phyloP scores from a whole-genome alignment of 1,140 invertebrate species.

The Macrocentrus cingulum region DNA sequence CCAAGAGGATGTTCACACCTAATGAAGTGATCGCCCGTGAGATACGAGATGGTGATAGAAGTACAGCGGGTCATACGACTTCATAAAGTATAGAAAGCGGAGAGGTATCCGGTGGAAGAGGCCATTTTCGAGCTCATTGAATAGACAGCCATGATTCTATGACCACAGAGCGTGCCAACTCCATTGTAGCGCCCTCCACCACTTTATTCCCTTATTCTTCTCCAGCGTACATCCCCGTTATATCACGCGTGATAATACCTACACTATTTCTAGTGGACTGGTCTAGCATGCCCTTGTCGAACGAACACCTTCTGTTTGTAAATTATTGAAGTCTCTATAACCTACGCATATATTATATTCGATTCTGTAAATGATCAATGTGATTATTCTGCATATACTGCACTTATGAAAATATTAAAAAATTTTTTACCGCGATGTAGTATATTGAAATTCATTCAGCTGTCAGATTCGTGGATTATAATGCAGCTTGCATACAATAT shows the following conservation, averaged over 20 bases:
- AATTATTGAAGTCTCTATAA: conserved; percentile 20
- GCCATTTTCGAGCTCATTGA: conserved; percentile 61
- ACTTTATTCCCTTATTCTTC: conserved; percentile 55
- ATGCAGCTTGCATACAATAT: too few relatives aligned
- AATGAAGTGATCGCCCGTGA: not conserved
- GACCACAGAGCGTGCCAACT: conserved; percentile 58
- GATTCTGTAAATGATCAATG: conserved; percentile 2
- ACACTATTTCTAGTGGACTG: not conserved
- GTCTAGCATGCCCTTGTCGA: conserved; percentile 5
- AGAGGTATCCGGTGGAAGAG: conserved; percentile 54
- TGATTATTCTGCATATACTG: too few relatives aligned
- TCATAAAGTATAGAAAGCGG: conserved; percentile 52
- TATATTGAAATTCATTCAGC: too few relatives aligned
- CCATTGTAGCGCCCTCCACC: conserved; percentile 53
- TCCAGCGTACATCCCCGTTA: conserved; percentile 43
- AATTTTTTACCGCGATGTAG: too few relatives aligned
- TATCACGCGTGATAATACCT: conserved; percentile 27
- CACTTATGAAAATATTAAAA: too few relatives aligned
- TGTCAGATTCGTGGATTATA: too few relatives aligned
- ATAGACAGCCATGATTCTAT: conserved; percentile 60
- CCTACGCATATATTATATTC: conserved; percentile 15
- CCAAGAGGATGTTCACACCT: too few relatives aligned
- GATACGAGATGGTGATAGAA: conserved; percentile 40
- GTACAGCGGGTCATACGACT: conserved; percentile 46
- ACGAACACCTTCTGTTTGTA: not conserved